Evolutionary conservation across 2,797 vertebrate species (phyloP).

Genomic region (Labeo calbasu): DNA sequence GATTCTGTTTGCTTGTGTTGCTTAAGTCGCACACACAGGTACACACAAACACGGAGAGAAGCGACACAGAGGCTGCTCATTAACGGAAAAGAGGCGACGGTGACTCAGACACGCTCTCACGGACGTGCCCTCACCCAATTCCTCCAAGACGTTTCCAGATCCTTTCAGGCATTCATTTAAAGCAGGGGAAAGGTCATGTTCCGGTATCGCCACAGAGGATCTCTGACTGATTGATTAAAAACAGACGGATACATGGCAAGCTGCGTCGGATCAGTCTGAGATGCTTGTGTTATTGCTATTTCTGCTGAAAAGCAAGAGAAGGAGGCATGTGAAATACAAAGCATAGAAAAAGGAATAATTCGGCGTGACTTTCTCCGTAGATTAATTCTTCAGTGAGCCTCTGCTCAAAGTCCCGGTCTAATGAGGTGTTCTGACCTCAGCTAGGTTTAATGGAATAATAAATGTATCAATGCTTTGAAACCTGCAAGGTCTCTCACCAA

Average conservation of each 20-base stretch:
- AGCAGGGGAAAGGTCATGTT: conserved; percentile 45
- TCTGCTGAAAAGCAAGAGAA: conserved; percentile 30
- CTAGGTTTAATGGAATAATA: conserved; percentile 68
- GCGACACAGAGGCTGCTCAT: conserved; percentile 67
- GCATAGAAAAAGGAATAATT: conserved; percentile 57
- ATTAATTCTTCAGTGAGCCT: conserved; percentile 64
- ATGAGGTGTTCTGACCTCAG: conserved; percentile 66
- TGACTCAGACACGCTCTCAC: conserved; percentile 69
- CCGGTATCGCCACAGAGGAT: conserved; percentile 33
- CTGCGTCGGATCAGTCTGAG: conserved; percentile 10
- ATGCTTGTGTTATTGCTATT: conserved; percentile 16
- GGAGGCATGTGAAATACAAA: conserved; percentile 47
- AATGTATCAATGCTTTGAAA: conserved; percentile 67
- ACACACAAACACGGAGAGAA: conserved; percentile 24
- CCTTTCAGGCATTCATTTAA: conserved; percentile 43
- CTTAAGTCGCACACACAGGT: conserved; percentile 40
- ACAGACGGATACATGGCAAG: conserved; percentile 28
- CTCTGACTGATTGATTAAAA: conserved; percentile 53
- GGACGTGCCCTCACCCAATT: conserved; percentile 50
- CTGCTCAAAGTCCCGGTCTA: conserved; percentile 63
- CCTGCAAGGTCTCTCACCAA: conserved; percentile 52
- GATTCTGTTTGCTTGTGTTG: conserved; percentile 51
- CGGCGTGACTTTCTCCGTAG: conserved; percentile 58
- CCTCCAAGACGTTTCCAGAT: conserved; percentile 43
- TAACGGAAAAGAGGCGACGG: conserved; percentile 75